Evolutionary conservation across 2,113 vertebrate genomes (phyloP), one percentile per base, ranked within the genome.

Genomic region (Pipa parva): DNA sequence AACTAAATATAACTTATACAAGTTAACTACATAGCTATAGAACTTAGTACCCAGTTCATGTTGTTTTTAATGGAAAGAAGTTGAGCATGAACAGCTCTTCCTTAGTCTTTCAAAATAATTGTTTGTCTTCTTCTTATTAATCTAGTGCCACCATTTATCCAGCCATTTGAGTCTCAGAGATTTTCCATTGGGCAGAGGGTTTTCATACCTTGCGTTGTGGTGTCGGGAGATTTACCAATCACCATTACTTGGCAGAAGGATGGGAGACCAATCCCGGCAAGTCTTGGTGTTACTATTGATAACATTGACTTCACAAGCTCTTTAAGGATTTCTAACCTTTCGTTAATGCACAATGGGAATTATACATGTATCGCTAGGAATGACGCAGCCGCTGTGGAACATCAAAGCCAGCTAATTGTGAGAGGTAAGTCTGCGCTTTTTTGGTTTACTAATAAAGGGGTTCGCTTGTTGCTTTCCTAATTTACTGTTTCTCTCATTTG

Each of bases 181-280:
- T 97, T 98, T 81, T 97, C 97, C 78, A 98, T 98, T 0, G 97
- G 97, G 18, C 97, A 99, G 73, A 85, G 97, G 3, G 96, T 99
- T 74, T 98, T 98, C 80, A 97, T 99, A 76, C 95, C 97, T 0
- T 99, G 97, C 0, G 97, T 99, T 65, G 96, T 99, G 79, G 97
- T 97, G 83, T 99, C 97, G 0, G 97, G 97, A 2, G 97, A 99
- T 83, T 79, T 95, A 51, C 97, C 97, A 2, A 91, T 99, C 83
- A 94, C 93, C 59, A 98, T 99, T 79, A 98, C 96, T n/a, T 99
- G 97, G 97, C 97, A 99, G 82, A 99, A 99, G 74, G 97, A 99
- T 0, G 92, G 97, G 1, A 87, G 94, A 37, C 94, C 94, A 0
- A 98, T 99, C 70, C 94, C 96, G 0, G 84, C 82, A 26, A 98